These are phyloP conservation scores for Coracias cyanogaster DNA, from an alignment of 2,797 vertebrate genomes.

Conservation along the genomic window DNA sequence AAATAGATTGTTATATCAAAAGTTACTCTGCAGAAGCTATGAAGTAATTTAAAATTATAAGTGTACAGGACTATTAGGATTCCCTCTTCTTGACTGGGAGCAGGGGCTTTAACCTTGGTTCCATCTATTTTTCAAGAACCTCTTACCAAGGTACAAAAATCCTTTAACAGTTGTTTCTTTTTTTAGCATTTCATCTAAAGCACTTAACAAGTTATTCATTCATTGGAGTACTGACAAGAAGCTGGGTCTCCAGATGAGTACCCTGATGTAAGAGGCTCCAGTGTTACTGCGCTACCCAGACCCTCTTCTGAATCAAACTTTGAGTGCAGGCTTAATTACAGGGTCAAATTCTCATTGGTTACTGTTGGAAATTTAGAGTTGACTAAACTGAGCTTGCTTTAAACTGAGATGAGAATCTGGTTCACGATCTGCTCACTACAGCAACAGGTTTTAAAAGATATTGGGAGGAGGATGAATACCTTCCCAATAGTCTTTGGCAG, in stretches of 20 bases:
- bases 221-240: not conserved
- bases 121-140: not conserved
- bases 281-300: not conserved
- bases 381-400: not conserved
- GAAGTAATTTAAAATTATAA: not conserved
- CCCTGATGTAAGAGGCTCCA: not conserved
- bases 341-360: not conserved
- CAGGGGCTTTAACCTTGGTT: not conserved
- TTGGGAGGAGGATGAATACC: not conserved
- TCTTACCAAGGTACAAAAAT: not conserved
- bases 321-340: not conserved
- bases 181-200: not conserved
- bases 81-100: not conserved
- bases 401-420: not conserved
- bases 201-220: not conserved
- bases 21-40: not conserved
- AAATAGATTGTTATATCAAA: not conserved
- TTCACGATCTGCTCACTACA: not conserved
- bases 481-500: not conserved
- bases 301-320: not conserved
- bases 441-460: not conserved
- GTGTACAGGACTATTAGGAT: not conserved
- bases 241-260: not conserved
- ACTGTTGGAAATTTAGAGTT: not conserved
- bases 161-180: not conserved